Percentiles rank a stretch among this genome's conserved stretches.
These are phyloP conservation scores for Apolygus lucorum DNA, from an alignment of 1,140 invertebrate genomes.

Conservation along the genomic window DNA sequence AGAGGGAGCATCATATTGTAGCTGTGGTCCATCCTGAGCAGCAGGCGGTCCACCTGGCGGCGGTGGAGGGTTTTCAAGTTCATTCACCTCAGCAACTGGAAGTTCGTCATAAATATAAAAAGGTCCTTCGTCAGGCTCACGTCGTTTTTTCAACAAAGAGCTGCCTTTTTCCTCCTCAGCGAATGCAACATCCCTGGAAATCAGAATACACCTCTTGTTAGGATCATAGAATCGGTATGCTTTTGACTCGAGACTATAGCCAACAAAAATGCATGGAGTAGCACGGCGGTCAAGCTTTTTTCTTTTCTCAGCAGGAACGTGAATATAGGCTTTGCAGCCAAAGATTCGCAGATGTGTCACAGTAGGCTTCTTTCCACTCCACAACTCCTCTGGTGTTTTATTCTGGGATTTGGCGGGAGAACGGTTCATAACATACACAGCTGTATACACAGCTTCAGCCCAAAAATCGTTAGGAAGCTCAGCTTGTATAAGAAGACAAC, in stretches of 20 bases:
- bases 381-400: slow-evolving; percentile 30
- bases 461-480: slow-evolving; percentile 37
- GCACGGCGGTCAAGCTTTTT: slow-evolving; percentile 24
- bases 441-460: slow-evolving; percentile 38
- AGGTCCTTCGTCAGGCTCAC: not conserved
- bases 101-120: not conserved
- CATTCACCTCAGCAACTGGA: not conserved
- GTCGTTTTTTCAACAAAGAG: not conserved
- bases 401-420: not conserved
- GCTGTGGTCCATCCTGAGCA: not conserved
- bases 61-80: too few relatives aligned
- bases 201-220: not conserved
- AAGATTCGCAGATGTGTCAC: slow-evolving; percentile 29
- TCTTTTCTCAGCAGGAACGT: slow-evolving; percentile 26
- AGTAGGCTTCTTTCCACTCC: slow-evolving; percentile 28
- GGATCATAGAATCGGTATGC: not conserved
- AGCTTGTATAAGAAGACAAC: too few relatives aligned
- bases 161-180: too few relatives aligned
- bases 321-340: slow-evolving; percentile 25
- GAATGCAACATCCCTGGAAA: not conserved
- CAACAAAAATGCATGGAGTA: too few relatives aligned
- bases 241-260: slow-evolving; percentile 23
- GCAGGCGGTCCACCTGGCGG: too few relatives aligned
- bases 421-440: not conserved
- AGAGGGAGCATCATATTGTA: not conserved